Evolutionary conservation across 2,113 vertebrate species (phyloP), one percentile per base, ranked within the genome.

Genomic region (Excalfactoria chinensis): DNA sequence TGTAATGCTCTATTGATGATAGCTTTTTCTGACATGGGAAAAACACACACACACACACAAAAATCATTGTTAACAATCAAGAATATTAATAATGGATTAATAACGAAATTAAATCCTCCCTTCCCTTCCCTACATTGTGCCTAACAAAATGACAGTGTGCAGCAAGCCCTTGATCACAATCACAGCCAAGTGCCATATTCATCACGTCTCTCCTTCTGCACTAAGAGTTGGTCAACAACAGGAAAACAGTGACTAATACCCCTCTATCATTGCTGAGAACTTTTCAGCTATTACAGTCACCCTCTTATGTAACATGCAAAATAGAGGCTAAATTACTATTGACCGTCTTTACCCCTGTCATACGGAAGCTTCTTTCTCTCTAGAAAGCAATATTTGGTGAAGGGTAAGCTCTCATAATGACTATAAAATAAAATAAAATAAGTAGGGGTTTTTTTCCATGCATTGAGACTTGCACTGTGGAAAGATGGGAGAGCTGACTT

Each of bases 81-180:
- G 11, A 23, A 26, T 51, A 56, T 40, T 55, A 71, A 17, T 22
- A 84, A 20, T 48, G 11, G 5, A 60, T 40, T 78, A 32, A 25
- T 74, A 74, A 68, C 56, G 1, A 80, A 37, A 60, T 86, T 86
- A 68, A 64, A 41, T 4, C 30, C 8, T 70, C 48, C 23, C 17
- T 79, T 74, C 21, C 37, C 8, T 41, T 44, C 7, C 12, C 30
- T 75, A 67, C 37, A 18, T 49, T 95, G 96, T 93, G 66, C 41
- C 51, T 85, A 34, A 90, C 4, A n/a, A 86, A 95, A 95, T 95
- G 81, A 58, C 92, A 95, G 62, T n/a, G 22, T 66, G 35, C 67
- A 81, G 66, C 71, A 76, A 77, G 35, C 60, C 51, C 64, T 84
- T 79, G 55, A 64, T 86, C 82, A 79, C 71, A 92, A 84, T 15